Percentiles rank a stretch among this genome's conserved stretches.
phyloP scores from a whole-genome alignment of 2,797 vertebrate species.

The Molossus alvarezi region DNA sequence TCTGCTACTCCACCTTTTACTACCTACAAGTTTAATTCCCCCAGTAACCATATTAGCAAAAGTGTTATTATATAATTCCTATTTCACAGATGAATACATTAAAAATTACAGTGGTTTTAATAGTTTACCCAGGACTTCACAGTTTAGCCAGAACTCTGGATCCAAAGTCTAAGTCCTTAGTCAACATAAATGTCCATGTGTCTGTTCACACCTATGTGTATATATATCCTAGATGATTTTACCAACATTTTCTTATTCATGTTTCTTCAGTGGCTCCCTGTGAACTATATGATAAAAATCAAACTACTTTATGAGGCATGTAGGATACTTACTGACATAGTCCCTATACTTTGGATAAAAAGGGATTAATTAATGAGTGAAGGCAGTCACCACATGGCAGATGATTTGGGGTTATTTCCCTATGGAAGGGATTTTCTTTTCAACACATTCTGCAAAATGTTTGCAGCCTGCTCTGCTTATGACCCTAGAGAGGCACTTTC shows the following conservation, averaged over 20 bases:
- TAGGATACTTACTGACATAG: background rate
- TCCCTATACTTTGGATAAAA: background rate
- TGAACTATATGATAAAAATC: background rate
- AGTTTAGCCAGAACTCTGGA: background rate
- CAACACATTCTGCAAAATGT: background rate
- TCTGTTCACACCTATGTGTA: background rate
- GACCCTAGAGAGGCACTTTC: background rate
- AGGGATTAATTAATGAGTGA: background rate
- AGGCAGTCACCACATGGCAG: background rate
- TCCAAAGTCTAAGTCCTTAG: background rate
- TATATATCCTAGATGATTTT: background rate
- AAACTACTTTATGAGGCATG: background rate
- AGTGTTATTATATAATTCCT: background rate
- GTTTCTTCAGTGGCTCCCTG: background rate
- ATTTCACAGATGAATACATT: constrained; percentile 2
- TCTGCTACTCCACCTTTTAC: background rate
- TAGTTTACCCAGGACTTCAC: background rate
- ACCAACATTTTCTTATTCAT: background rate
- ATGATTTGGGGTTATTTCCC: background rate
- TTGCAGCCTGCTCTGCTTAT: background rate
- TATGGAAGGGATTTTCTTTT: background rate
- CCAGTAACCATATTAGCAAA: background rate
- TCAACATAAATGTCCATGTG: background rate
- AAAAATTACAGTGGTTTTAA: background rate
- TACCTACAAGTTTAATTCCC: background rate